Conservation (phyloP, 1,140 invertebrate species). For the Lasioglossum albipes region DNA sequence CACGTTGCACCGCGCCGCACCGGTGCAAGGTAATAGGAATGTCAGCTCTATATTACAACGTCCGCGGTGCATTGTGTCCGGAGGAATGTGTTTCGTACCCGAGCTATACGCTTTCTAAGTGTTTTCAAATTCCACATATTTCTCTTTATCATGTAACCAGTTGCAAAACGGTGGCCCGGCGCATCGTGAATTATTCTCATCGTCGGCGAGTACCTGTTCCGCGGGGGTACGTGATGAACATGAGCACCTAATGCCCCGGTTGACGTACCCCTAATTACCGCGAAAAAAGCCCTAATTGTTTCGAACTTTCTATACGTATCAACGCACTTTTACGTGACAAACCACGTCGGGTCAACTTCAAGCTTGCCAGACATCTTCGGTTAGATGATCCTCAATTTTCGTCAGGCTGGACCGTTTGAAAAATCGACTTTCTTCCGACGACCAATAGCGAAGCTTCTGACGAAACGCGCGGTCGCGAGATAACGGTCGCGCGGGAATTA, state of each 20-base stretch:
- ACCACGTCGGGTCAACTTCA: too few species aligned
- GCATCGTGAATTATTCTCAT: not conserved
- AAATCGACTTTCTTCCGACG: too few species aligned
- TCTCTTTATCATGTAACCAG: constrained; percentile 15
- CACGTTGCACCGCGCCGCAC: constrained; percentile 16
- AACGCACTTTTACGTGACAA: too few species aligned
- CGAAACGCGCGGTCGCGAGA: not conserved
- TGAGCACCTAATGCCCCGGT: too few species aligned
- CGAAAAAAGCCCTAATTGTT: too few species aligned
- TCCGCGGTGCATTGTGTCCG: constrained; percentile 28
- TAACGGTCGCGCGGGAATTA: not conserved
- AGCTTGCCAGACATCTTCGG: too few species aligned
- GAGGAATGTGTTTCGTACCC: not conserved
- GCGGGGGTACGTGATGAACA: too few species aligned
- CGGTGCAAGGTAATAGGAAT: constrained; percentile 33
- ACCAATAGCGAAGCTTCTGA: too few species aligned
- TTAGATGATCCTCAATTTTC: too few species aligned
- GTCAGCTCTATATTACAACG: constrained; percentile 37
- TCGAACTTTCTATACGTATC: too few species aligned
- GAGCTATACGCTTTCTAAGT: constrained; percentile 35
- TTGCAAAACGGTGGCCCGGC: constrained; percentile 4
- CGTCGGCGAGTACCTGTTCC: not conserved
- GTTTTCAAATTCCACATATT: constrained; percentile 27
- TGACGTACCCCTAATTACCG: too few species aligned
- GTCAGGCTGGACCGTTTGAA: too few species aligned